Evolutionary conservation across 2,888 invertebrate species (phyloP).

Genomic region (Amiota minor): DNA sequence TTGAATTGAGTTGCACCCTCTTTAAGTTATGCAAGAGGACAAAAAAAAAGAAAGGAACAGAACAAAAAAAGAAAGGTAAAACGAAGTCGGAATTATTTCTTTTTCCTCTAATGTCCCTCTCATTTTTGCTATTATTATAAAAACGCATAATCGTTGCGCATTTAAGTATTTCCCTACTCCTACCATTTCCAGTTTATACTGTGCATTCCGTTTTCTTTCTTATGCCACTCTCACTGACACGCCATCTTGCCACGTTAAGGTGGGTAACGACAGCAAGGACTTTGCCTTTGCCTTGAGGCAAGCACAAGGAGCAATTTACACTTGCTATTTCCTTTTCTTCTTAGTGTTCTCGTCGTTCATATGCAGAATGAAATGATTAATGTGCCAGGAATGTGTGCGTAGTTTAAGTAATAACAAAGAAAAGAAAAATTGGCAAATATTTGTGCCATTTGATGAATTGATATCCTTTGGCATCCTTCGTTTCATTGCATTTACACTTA

Average conservation of each 20-base stretch:
- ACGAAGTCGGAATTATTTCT: conserved; percentile 13
- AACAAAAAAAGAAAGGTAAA: background rate
- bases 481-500: too few relatives aligned
- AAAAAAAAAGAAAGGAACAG: background rate
- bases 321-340: conserved; percentile 22
- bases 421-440: conserved; percentile 16
- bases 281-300: background rate
- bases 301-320: conserved; percentile 34
- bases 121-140: conserved; percentile 49
- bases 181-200: background rate
- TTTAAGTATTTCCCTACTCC: conserved; percentile 38
- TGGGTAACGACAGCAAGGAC: conserved; percentile 24
- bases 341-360: conserved; percentile 42
- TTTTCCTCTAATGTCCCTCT: conserved; percentile 27
- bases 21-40: conserved; percentile 3
- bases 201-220: conserved; percentile 49
- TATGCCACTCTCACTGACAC: conserved; percentile 48
- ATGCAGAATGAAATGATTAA: conserved; percentile 60
- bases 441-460: conserved; percentile 25
- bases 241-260: background rate
- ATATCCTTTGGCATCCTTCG: background rate
- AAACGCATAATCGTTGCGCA: conserved; percentile 61
- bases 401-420: conserved; percentile 1
- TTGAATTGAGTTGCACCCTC: conserved; percentile 9
- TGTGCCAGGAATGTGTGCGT: conserved; percentile 37